Evolutionary conservation across 2,888 invertebrate genomes (phyloP).

Genomic region (Tetropium fuscum): DNA sequence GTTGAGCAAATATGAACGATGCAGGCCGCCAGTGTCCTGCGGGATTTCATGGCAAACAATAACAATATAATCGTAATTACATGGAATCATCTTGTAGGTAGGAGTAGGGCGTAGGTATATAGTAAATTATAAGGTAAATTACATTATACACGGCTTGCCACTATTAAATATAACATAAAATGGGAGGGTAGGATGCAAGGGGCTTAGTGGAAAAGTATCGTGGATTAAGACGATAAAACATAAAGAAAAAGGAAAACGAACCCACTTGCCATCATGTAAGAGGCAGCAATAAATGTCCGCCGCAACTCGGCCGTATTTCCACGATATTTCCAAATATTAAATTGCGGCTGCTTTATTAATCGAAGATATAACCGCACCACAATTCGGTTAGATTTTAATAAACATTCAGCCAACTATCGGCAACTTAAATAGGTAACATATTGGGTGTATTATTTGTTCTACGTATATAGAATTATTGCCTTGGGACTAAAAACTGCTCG

Average conservation of each 20-base stretch:
- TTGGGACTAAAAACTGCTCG: not conserved
- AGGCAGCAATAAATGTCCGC: no score
- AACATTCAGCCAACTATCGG: no score
- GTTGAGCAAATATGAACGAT: slow-evolving; percentile 30
- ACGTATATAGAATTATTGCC: not conserved
- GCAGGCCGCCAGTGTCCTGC: slow-evolving; percentile 23
- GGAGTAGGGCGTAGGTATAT: slow-evolving; percentile 25
- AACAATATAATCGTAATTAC: slow-evolving; percentile 37
- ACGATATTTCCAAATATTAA: no score
- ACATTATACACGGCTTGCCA: slow-evolving; percentile 21
- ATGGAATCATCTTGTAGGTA: slow-evolving; percentile 29
- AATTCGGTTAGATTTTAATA: no score
- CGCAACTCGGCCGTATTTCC: no score
- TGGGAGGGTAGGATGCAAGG: slow-evolving; percentile 14
- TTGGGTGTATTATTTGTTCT: no score
- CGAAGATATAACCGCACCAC: no score
- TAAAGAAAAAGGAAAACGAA: no score
- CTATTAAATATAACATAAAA: slow-evolving; percentile 28
- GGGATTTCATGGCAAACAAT: slow-evolving; percentile 33
- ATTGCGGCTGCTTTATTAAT: no score
- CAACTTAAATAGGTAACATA: no score
- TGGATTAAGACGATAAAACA: not conserved
- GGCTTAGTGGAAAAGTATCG: slow-evolving; percentile 12
- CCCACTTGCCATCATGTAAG: no score
- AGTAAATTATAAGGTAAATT: slow-evolving; percentile 24